A percentile compares a stretch with the other conserved stretches of the same genome.
Evolutionary conservation across 2,797 vertebrate genomes (phyloP).

Genomic region (Eupleurogrammus muticus): DNA sequence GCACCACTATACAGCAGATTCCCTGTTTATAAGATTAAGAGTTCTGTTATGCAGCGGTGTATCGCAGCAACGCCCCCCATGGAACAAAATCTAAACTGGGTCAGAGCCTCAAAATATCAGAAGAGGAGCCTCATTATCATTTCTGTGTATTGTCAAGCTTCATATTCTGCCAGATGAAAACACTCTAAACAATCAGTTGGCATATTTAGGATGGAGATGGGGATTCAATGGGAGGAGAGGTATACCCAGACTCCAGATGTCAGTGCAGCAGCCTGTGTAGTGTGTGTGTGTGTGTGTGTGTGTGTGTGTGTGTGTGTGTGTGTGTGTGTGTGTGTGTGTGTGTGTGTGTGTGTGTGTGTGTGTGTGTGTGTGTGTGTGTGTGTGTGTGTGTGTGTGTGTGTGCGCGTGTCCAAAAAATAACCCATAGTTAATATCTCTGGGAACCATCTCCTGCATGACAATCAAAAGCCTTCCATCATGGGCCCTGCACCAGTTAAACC

Average conservation of each 20-base stretch:
- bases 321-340: conserved; percentile 29
- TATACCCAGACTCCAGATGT: conserved; percentile 46
- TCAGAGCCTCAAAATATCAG: conserved; percentile 78
- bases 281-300: conserved; percentile 26
- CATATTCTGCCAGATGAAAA: conserved; percentile 66
- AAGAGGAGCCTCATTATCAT: conserved; percentile 74
- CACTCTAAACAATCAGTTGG: conserved; percentile 71
- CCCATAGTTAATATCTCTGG: conserved; percentile 49
- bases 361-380: conserved; percentile 22
- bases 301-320: conserved; percentile 11
- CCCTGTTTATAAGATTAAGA: conserved; percentile 52
- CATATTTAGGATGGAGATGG: conserved; percentile 63
- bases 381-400: not conserved
- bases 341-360: not conserved
- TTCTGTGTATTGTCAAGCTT: conserved; percentile 67
- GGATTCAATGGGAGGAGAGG: conserved; percentile 52
- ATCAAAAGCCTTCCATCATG: conserved; percentile 57
- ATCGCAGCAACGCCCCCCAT: conserved; percentile 52
- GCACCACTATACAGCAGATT: conserved; percentile 53
- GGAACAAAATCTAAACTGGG: conserved; percentile 80
- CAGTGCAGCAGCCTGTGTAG: conserved; percentile 25
- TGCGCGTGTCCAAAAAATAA: conserved; percentile 59
- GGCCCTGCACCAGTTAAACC: conserved; percentile 39
- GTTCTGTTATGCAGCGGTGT: conserved; percentile 55
- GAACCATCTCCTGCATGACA: conserved; percentile 29